Evolutionary conservation across 2,797 vertebrate species (phyloP), one percentile per base, ranked within the genome.

Genomic region (Alexandromys oeconomus): DNA sequence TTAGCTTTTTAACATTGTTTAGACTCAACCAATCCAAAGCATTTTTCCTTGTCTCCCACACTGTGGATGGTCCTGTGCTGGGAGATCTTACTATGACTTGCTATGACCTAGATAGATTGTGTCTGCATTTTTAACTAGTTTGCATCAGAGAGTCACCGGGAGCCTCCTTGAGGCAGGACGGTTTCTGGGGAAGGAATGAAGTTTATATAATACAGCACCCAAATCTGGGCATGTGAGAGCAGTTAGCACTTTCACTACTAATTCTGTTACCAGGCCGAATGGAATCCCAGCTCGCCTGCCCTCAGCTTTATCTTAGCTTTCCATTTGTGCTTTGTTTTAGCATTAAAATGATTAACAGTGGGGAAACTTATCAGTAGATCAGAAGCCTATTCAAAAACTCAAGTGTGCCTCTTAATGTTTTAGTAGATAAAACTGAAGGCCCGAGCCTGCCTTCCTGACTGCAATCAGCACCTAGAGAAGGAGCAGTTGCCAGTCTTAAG

Each of bases 321-420:
- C 88, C 97, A 97, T 91, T 95, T 87, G 88, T 57, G 67, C 79
- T 91, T 97, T 97, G 96, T 97, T 97, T 93, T 84, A 78, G 34
- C 95, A 93, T 96, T 85, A 91, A 87, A 88, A 82, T 97, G 94
- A 96, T 96, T 96, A 97, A 87, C 95, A 91, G 82, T 91, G 73
- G 82, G 90, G 48, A 95, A 80, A 92, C 85, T 90, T 94, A 92
- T 95, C 94, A 94, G 95, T 89, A 93, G 92, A 96, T 96, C 93
- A 92, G 94, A 97, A 93, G 73, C 86, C 95, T 96, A 97, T 97
- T 97, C 79, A 97, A 93, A 96, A 96, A 82, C 85, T 97, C 91
- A 95, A 97, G 97, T 96, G 89, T 65, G 92, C 92, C 86, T 79
- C 95, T 96, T 91, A 95, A 25, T 80, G 91, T 92, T 93, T 86